These are phyloP conservation scores for Ormia ochracea DNA, from an alignment of 2,888 invertebrate genomes.

Conservation along the genomic window DNA sequence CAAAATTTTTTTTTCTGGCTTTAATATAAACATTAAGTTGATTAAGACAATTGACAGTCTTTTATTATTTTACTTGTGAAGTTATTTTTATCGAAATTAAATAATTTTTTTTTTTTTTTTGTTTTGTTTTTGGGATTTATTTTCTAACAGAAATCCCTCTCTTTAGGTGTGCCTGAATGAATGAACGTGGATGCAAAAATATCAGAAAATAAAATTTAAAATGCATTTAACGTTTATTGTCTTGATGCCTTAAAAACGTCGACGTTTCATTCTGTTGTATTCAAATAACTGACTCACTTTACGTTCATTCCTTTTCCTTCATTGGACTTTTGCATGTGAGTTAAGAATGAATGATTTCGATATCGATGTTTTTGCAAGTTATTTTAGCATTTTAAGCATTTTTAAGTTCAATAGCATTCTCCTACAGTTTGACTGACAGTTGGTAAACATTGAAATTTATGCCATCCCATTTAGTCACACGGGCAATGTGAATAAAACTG, in stretches of 20 bases:
- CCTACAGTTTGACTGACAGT: constrained; percentile 55
- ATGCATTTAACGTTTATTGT: constrained; percentile 53
- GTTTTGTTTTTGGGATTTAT: too few relatives aligned
- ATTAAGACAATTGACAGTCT: constrained; percentile 47
- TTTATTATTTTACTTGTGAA: constrained; percentile 2
- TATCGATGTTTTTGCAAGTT: constrained; percentile 21
- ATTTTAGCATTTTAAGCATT: constrained; percentile 6
- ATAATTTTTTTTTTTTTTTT: constrained; percentile 18
- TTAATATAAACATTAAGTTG: constrained; percentile 18
- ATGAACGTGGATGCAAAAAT: constrained; percentile 12
- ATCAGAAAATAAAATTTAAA: constrained; percentile 31
- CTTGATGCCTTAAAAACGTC: constrained; percentile 23
- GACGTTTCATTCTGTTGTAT: constrained; percentile 24
- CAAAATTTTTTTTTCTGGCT: constrained; percentile 1
- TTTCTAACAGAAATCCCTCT: constrained; percentile 34
- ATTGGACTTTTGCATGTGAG: constrained; percentile 27
- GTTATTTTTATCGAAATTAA: not conserved
- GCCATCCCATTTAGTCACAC: constrained; percentile 27
- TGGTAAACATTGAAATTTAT: constrained; percentile 56
- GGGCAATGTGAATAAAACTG: constrained; percentile 15
- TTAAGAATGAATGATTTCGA: constrained; percentile 1
- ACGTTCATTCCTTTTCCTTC: not conserved
- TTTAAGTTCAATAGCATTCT: constrained; percentile 48
- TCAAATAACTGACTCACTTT: constrained; percentile 52
- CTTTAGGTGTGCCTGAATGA: constrained; percentile 42